Base-by-base conservation (phyloP, 2,797 vertebrate species). In the Notamacropus eugenii region DNA sequence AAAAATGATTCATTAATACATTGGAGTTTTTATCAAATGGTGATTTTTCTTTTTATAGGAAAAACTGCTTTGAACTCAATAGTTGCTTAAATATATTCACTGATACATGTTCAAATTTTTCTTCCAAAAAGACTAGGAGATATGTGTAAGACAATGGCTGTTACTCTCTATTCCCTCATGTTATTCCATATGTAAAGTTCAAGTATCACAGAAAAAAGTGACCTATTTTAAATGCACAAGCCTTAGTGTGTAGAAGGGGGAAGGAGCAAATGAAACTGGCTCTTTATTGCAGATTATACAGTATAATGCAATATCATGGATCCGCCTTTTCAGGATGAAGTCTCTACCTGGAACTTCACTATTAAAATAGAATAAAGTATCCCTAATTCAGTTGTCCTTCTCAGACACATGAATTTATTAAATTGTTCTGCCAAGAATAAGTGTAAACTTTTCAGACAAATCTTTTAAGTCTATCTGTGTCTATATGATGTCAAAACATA, bases 171-270 rank as follows among this genome's bases (percentile, higher is more conserved):
- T 67, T 90, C 8, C 91, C 27, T 82, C 94, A 14, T 1, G 55
- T 5, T 87, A 94, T 56, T 95, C 29, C 27, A 11, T 31, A 40
- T 92, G 19, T 28, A 62, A 28, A 91, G 56, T 92, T 96, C n/a
- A 92, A 55, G 11, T 92, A 62, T 93, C 55, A 95, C 90, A 90
- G 27, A 92, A 97, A 95, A 34, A 22, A 93, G 95, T 93, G 11
- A 22, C 9, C 74, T 67, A 6, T 50, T 95, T 94, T 52, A 54
- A 92, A 90, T 90, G 9, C 1, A 87, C 34, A 94, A 34, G 10
- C 57, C 93, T 62, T 97, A n/a, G 28, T 46, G 93, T 91, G 82
- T 90, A 90, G n/a, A 57, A 94, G 94, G 4, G 13, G 46, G 29
- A 94, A 29, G 27, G 74, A 95, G 13, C 28, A 95, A 96, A 87